A percentile compares a stretch with the other conserved stretches of the same genome.
Conservation (phyloP, 2,888 invertebrate genomes). For the Ophion ellenae region DNA sequence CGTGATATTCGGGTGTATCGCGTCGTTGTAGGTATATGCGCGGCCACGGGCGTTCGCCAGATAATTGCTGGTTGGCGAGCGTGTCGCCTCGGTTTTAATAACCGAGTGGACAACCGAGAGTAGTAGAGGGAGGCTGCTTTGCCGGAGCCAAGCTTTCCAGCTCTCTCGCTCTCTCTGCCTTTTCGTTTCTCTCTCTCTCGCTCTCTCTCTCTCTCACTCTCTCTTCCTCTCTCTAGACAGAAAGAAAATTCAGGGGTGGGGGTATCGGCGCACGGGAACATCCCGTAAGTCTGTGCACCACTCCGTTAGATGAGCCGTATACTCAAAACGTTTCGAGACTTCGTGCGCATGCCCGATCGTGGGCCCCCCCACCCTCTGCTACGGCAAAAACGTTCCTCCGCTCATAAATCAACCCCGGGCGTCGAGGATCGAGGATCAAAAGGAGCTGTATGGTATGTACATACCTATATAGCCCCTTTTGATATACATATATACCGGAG, state of each 20-base stretch:
- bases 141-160: conserved; percentile 59
- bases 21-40: conserved; percentile 69
- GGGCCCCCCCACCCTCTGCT: conserved; percentile 69
- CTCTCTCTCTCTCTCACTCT: conserved; percentile 28
- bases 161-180: conserved; percentile 24
- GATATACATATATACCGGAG: conserved; percentile 30
- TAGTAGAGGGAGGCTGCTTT: conserved; percentile 77
- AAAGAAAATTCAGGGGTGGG: conserved; percentile 68
- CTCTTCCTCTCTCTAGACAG: conserved; percentile 61
- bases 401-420: conserved; percentile 80
- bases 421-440: conserved; percentile 70
- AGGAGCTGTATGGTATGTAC: conserved; percentile 43
- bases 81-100: conserved; percentile 83
- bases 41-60: conserved; percentile 79
- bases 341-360: conserved; percentile 77
- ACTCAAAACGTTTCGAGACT: conserved; percentile 55
- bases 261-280: conserved; percentile 68
- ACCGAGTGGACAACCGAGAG: conserved; percentile 81
- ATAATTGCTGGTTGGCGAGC: conserved; percentile 82
- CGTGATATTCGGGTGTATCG: conserved; percentile 26
- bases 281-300: conserved; percentile 59
- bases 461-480: conserved; percentile 29
- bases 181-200: not conserved
- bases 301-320: conserved; percentile 62
- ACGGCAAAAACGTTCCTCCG: conserved; percentile 46